Conservation (phyloP, 1,140 invertebrate species). For the Aphelinus certus region DNA sequence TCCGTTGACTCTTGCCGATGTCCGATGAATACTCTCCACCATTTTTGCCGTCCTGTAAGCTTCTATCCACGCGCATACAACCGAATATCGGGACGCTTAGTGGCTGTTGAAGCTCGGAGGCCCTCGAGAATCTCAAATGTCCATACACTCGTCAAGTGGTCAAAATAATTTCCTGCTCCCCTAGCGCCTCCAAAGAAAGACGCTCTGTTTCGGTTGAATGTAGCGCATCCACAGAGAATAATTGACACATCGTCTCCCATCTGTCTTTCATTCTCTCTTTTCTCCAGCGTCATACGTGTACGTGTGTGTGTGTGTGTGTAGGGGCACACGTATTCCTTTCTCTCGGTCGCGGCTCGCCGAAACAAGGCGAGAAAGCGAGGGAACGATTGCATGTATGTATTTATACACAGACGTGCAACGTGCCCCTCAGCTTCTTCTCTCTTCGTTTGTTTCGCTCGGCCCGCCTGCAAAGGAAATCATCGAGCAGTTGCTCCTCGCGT, state of each 20-base stretch:
- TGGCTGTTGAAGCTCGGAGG: too few species aligned
- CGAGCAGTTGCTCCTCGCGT: too few species aligned
- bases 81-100: too few species aligned
- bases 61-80: too few species aligned
- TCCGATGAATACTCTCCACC: too few species aligned
- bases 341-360: not conserved
- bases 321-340: slow-evolving; percentile 1
- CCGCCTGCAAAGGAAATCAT: too few species aligned
- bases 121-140: too few species aligned
- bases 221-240: slow-evolving; percentile 9
- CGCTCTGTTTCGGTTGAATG: not conserved
- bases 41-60: too few species aligned
- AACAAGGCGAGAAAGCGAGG: slow-evolving; percentile 29
- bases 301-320: too few species aligned
- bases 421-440: not conserved
- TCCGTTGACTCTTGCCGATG: too few species aligned
- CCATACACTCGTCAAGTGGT: too few species aligned
- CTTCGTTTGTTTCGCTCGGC: not conserved
- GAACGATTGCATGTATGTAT: slow-evolving; percentile 20
- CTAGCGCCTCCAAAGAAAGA: not conserved
- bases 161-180: too few species aligned
- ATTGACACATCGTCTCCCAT: not conserved
- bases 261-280: not conserved
- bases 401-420: slow-evolving; percentile 10
- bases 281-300: not conserved